Percentiles rank a stretch among this genome's conserved stretches.
These are phyloP conservation scores for Clamator glandarius DNA, from an alignment of 2,797 vertebrate species.

Conservation along the genomic window DNA sequence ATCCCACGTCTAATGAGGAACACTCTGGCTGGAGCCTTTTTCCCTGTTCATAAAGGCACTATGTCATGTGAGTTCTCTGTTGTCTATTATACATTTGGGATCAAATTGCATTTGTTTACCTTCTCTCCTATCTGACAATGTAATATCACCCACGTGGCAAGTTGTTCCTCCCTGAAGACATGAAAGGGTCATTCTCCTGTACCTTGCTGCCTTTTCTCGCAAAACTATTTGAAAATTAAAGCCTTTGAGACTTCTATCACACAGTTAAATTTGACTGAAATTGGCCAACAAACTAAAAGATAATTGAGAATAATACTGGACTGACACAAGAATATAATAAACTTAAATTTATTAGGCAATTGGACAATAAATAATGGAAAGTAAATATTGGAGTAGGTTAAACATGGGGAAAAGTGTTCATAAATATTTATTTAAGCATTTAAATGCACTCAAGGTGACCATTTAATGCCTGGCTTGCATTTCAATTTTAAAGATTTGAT, in stretches of 20 bases:
- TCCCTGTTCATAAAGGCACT: neutral
- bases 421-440: constrained; percentile 47
- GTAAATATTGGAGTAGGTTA: neutral
- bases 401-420: neutral
- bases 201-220: neutral
- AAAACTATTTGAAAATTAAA: neutral
- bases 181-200: neutral
- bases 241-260: neutral
- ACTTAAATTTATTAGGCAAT: constrained; percentile 25
- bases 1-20: constrained; percentile 19
- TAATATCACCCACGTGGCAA: neutral
- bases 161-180: neutral
- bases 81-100: neutral
- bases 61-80: neutral
- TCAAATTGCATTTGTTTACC: constrained; percentile 10
- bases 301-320: neutral
- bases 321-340: neutral
- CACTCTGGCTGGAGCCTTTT: constrained; percentile 18
- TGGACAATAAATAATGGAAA: neutral
- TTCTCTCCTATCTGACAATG: neutral
- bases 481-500: neutral
- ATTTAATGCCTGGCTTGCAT: neutral
- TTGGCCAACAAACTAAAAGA: neutral
- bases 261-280: neutral
- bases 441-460: constrained; percentile 9